Percentiles rank a stretch among this genome's conserved stretches.
Conservation (phyloP, 2,113 vertebrate genomes). For the Myiagra hebetior region DNA sequence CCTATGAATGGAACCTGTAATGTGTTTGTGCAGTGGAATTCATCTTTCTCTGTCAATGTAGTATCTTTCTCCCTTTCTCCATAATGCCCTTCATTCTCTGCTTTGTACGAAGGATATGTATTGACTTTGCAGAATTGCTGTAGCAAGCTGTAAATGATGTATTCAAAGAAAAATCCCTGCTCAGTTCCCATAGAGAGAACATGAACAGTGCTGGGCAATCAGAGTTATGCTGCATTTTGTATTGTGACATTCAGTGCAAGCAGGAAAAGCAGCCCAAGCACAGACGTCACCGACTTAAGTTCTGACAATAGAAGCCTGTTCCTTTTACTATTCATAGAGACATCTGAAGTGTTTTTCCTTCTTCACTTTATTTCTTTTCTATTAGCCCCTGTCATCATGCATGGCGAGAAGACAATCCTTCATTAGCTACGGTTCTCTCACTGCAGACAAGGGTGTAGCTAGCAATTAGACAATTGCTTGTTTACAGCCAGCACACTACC, state of each 20-base stretch:
- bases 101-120: constrained; percentile 52
- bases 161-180: constrained; percentile 57
- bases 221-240: constrained; percentile 35
- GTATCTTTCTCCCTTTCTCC: constrained; percentile 13
- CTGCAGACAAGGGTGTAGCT: neutral
- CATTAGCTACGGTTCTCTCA: neutral
- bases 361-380: constrained; percentile 6
- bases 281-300: neutral
- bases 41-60: constrained; percentile 14
- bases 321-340: neutral
- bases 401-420: neutral
- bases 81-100: constrained; percentile 55
- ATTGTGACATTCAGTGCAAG: constrained; percentile 32
- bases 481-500: neutral
- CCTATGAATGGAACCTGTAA: constrained; percentile 1
- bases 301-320: constrained; percentile 13
- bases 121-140: constrained; percentile 51
- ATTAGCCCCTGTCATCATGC: neutral
- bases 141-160: constrained; percentile 43
- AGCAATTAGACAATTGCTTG: neutral
- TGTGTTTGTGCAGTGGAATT: constrained; percentile 31
- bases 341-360: neutral
- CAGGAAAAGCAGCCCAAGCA: constrained; percentile 23
- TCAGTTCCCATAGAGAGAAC: constrained; percentile 37
- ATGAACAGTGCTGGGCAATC: constrained; percentile 32